Evolutionary conservation across 2,113 vertebrate species (phyloP), one percentile per base, ranked within the genome.

Genomic region (Columba janthina): DNA sequence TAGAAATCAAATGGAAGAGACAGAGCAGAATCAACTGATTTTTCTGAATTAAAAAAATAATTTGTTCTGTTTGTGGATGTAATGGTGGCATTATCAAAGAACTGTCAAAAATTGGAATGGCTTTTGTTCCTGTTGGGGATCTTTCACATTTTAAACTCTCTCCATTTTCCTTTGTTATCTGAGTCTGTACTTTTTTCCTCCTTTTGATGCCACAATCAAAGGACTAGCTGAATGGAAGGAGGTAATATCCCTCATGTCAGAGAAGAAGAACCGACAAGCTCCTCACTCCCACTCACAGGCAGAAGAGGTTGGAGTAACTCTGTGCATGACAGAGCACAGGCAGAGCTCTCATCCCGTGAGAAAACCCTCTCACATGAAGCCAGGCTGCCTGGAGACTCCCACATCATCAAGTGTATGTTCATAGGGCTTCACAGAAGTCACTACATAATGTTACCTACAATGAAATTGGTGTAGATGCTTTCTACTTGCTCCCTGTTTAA

Each of bases 221-320:
- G 38, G 58, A 81, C 21, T 29, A 48, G 19, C 10, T 81, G 9
- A 26, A n/a, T 19, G 15, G 22, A 83, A 12, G 10, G 34, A 54
- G 5, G 19, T 42, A 71, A 51, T 15, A 69, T 9, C 36, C 9
- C n/a, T 69, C 42, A 40, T 0, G 0, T 38, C 29, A 48, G 18
- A 75, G 26, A 57, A 61, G 15, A 62, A 70, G 24, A 62, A 18
- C 4, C 20, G 75, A 34, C 10, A 12, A 0, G 2, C 10, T 91
- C 38, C 67, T 56, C 44, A 51, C 22, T 80, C 15, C 48, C n/a
- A 56, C 38, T 51, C 12, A 46, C 15, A 51, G 32, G 32, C n/a
- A 72, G 24, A 51, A 57, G 58, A 85, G 31, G 7, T 6, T 58
- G 36, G 22, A 78, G 12, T 12, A 67, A 46, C 12, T n/a, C 18